Conservation (phyloP, 2,797 vertebrate genomes). For the Crotalus adamanteus region DNA sequence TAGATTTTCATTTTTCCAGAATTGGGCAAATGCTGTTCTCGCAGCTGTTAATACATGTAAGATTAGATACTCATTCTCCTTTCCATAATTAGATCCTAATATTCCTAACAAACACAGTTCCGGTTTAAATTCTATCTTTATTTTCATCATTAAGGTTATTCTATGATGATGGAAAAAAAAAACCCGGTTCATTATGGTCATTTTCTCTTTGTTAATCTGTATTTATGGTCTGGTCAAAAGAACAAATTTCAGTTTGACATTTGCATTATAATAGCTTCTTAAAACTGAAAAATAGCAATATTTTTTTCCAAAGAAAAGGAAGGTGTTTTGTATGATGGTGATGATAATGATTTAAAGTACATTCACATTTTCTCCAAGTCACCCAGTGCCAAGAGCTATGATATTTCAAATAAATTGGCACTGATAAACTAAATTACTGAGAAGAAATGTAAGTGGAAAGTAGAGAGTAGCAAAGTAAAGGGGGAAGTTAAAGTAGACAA, state of each 20-base stretch:
- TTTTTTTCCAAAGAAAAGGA: not conserved
- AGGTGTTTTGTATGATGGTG: not conserved
- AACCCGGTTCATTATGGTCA: too few species aligned
- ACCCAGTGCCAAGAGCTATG: not conserved
- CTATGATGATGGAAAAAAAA: too few species aligned
- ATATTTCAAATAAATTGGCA: not conserved
- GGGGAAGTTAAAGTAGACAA: not conserved
- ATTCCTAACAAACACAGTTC: too few species aligned
- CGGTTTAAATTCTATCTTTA: too few species aligned
- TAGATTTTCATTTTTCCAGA: too few species aligned
- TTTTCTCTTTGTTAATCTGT: not conserved
- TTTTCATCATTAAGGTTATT: not conserved
- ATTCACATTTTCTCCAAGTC: not conserved
- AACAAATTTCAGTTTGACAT: not conserved
- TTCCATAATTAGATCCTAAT: too few species aligned
- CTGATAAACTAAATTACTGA: not conserved
- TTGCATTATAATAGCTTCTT: not conserved
- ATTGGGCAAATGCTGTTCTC: too few species aligned
- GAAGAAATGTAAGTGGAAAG: not conserved
- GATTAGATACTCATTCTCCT: too few species aligned
- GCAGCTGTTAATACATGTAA: too few species aligned
- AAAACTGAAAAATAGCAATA: not conserved
- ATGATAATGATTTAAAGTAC: not conserved
- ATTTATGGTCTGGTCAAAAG: not conserved
- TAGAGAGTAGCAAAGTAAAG: not conserved